Evolutionary conservation across 2,888 invertebrate species (phyloP).

Genomic region (Pocota personata): DNA sequence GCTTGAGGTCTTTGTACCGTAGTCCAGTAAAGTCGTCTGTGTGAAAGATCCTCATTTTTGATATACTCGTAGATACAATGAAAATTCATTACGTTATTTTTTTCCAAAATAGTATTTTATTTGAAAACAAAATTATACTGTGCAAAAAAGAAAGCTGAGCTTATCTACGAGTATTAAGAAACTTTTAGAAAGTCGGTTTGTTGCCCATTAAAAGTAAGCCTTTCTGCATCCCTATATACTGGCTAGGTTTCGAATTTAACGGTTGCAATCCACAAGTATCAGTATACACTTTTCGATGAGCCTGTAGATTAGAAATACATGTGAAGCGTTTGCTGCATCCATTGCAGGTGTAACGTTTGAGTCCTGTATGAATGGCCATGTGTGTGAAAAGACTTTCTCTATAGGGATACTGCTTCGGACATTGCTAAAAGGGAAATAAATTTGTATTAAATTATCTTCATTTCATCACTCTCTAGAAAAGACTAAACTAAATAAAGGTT

Average conservation of each 20-base stretch:
- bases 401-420: slow-evolving; percentile 83
- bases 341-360: slow-evolving; percentile 83
- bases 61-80: no score
- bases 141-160: neutral
- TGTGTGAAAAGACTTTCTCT: slow-evolving; percentile 84
- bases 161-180: neutral
- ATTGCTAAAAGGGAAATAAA: slow-evolving; percentile 77
- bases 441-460: no score
- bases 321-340: slow-evolving; percentile 84
- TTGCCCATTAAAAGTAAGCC: slow-evolving; percentile 80
- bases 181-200: slow-evolving; percentile 76
- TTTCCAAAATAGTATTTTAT: no score
- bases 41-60: no score
- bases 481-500: no score
- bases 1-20: no score
- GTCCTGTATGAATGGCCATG: slow-evolving; percentile 83
- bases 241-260: slow-evolving; percentile 80
- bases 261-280: slow-evolving; percentile 82
- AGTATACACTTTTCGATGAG: slow-evolving; percentile 83
- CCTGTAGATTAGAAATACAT: slow-evolving; percentile 84
- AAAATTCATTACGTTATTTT: no score
- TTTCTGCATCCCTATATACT: slow-evolving; percentile 81
- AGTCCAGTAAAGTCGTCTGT: no score
- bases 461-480: no score
- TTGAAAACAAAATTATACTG: neutral